Conservation (phyloP, 2,888 invertebrate species). For the Rhamnusium bicolor region DNA sequence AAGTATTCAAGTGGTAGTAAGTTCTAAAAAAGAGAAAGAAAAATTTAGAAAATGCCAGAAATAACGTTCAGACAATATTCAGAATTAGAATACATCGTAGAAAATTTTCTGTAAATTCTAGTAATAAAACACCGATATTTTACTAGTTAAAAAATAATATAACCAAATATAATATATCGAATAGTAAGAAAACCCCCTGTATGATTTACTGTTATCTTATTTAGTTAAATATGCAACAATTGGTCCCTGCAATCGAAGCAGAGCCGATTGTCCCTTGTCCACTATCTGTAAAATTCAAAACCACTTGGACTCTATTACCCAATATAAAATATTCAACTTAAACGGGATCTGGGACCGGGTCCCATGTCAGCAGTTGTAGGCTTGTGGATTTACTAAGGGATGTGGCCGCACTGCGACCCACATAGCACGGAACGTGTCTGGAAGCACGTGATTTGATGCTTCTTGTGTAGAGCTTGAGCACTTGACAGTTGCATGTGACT, state of each 20-base stretch:
- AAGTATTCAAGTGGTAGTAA: too few relatives aligned
- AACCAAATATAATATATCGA: too few relatives aligned
- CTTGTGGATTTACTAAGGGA: conserved; percentile 67
- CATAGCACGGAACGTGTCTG: conserved; percentile 54
- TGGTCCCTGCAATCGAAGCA: background rate
- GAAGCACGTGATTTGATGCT: conserved; percentile 61
- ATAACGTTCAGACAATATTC: too few relatives aligned
- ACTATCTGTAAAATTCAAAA: background rate
- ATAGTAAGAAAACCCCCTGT: background rate
- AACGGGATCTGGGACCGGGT: conserved; percentile 69
- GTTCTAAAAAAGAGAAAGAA: too few relatives aligned
- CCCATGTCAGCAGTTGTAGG: conserved; percentile 70
- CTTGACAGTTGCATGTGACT: conserved; percentile 77
- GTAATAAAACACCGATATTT: too few relatives aligned
- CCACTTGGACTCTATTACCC: background rate
- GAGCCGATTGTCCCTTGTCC: background rate
- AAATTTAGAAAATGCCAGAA: too few relatives aligned
- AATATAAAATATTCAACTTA: conserved; percentile 54
- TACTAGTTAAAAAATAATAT: too few relatives aligned
- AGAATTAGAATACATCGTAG: too few relatives aligned
- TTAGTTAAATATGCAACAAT: background rate
- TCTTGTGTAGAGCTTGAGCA: conserved; percentile 69
- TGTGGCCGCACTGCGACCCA: conserved; percentile 49
- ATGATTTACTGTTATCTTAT: background rate
- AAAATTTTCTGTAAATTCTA: too few relatives aligned